Percentiles rank a stretch among this genome's conserved stretches.
phyloP scores from a whole-genome alignment of 2,113 vertebrate genomes.

The Orthochromis indermauri region DNA sequence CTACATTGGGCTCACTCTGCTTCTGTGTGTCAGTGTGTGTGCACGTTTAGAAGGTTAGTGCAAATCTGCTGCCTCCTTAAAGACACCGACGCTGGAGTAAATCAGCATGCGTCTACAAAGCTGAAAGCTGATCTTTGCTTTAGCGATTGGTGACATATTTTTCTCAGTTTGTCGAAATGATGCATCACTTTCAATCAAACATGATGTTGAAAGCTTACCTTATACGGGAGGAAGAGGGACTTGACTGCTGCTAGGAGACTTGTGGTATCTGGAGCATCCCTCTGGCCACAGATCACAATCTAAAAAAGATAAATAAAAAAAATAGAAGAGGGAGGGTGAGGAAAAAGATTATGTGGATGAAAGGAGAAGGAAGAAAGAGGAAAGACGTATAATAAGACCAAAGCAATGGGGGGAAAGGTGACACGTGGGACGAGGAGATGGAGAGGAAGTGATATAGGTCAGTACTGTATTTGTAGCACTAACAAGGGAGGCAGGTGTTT shows the following conservation, averaged over 20 bases:
- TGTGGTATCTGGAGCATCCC: conserved; percentile 78
- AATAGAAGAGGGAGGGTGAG: background rate
- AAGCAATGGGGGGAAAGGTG: background rate
- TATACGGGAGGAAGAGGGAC: conserved; percentile 81
- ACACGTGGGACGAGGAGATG: background rate
- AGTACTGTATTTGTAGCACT: conserved; percentile 21
- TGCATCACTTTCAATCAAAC: background rate
- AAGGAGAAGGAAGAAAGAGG: background rate
- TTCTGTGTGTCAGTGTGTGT: background rate
- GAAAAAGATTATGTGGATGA: background rate
- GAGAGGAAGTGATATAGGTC: background rate
- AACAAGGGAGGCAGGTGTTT: conserved; percentile 60
- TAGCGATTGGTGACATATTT: background rate
- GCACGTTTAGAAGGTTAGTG: background rate
- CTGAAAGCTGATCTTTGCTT: background rate
- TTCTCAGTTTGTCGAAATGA: background rate
- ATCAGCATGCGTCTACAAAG: background rate
- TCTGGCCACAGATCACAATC: conserved; percentile 85
- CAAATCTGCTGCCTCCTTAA: background rate
- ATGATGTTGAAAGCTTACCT: conserved; percentile 65
- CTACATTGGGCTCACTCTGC: background rate
- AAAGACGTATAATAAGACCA: background rate
- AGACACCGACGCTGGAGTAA: background rate
- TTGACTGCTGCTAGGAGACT: conserved; percentile 74
- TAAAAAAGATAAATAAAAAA: conserved; percentile 35